Conservation (phyloP, 2,888 invertebrate genomes). For the Acanthacorydalis orientalis region DNA sequence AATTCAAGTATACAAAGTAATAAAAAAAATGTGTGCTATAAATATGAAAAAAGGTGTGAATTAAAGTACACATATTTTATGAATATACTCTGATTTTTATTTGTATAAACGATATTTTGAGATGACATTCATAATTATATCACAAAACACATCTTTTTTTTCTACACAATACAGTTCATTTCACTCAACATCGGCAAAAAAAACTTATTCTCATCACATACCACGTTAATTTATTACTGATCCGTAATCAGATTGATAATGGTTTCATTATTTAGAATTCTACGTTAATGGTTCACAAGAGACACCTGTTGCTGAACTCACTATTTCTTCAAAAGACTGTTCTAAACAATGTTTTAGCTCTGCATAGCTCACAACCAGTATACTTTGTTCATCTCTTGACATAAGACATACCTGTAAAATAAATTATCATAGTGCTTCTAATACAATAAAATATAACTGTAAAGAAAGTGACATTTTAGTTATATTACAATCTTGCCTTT, state of each 20-base stretch:
- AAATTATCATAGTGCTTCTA: conserved; percentile 6
- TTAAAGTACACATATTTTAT: conserved; percentile 1
- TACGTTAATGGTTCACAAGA: conserved; percentile 4
- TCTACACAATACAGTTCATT: neutral
- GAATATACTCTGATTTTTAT: conserved; percentile 7
- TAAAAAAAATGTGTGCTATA: neutral
- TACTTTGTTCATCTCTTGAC: conserved; percentile 92
- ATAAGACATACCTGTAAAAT: conserved; percentile 70
- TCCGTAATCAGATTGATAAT: no score
- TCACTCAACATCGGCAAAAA: neutral
- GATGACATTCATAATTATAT: conserved; percentile 4
- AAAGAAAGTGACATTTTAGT: no score
- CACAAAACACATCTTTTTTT: conserved; percentile 5
- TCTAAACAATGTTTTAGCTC: conserved; percentile 93
- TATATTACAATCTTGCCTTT: no score
- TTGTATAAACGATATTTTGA: conserved; percentile 7
- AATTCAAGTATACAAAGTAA: no score
- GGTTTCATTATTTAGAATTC: neutral
- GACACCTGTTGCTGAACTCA: conserved; percentile 29
- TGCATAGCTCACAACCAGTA: conserved; percentile 86
- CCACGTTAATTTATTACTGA: no score
- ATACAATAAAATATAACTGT: no score
- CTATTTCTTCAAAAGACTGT: conserved; percentile 72
- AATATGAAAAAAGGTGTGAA: neutral
- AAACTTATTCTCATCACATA: no score